phyloP scores from a whole-genome alignment of 1,140 invertebrate species.

The Doryteuthis pealeii region DNA sequence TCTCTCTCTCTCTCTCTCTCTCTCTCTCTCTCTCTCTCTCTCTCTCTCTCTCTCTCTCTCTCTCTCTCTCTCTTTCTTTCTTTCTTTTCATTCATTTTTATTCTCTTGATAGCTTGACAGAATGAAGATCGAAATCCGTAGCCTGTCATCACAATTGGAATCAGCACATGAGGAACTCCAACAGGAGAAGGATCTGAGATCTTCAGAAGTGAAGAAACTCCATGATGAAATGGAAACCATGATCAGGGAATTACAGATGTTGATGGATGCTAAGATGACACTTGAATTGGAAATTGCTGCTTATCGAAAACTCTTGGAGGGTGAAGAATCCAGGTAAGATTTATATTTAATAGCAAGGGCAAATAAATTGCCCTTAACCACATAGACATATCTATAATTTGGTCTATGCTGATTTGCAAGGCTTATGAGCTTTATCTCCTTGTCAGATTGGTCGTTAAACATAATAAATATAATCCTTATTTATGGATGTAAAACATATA shows the following conservation, averaged over 20 bases:
- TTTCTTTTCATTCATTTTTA: background rate
- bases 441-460: no score
- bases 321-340: conserved; percentile 55
- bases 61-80: background rate
- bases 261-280: conserved; percentile 60
- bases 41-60: no score
- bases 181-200: conserved; percentile 30
- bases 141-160: background rate
- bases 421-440: no score
- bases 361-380: background rate
- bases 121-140: background rate
- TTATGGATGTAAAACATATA: no score
- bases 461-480: no score
- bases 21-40: no score
- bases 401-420: no score
- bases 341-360: background rate
- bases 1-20: no score
- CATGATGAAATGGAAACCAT: conserved; percentile 41
- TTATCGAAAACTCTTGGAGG: conserved; percentile 58
- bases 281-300: conserved; percentile 59
- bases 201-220: conserved; percentile 25
- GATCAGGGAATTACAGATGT: conserved; percentile 37
- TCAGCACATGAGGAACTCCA: conserved; percentile 26
- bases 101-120: background rate
- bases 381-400: background rate